Conservation (phyloP, 2,113 vertebrate genomes). For the Urocolius indicus region DNA sequence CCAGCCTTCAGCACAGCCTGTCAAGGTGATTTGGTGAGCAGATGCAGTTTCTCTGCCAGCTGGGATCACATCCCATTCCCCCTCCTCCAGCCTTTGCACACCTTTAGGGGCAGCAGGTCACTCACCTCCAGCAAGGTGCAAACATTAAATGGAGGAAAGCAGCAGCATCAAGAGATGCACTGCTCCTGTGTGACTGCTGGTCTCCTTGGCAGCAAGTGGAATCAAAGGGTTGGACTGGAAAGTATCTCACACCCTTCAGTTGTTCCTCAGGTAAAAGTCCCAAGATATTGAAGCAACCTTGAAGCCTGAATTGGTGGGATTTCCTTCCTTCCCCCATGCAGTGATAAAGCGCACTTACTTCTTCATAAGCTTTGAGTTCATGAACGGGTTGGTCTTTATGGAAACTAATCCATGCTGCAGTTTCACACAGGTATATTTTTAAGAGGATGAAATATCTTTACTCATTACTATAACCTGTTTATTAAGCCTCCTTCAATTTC, state of each 20-base stretch:
- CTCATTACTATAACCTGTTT: not conserved
- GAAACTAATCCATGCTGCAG: not conserved
- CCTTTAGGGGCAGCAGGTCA: not conserved
- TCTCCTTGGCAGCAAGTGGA: not conserved
- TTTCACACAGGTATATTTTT: not conserved
- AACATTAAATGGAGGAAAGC: not conserved
- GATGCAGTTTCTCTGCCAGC: not conserved
- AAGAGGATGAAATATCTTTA: not conserved
- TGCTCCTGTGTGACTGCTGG: not conserved
- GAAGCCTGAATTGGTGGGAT: not conserved
- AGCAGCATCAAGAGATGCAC: not conserved
- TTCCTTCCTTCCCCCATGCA: not conserved
- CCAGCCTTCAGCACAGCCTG: not conserved
- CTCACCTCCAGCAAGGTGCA: not conserved
- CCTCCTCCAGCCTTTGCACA: not conserved
- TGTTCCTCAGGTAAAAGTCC: not conserved
- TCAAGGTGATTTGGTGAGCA: not conserved
- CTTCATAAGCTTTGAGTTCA: not conserved
- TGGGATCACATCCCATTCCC: fast-evolving
- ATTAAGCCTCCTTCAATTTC: not conserved
- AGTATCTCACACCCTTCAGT: not conserved
- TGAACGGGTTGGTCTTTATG: not conserved
- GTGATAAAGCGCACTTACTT: not conserved
- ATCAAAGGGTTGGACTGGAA: not conserved
- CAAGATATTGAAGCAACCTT: not conserved